A percentile compares a stretch with the other conserved stretches of the same genome.
Evolutionary conservation across 2,113 vertebrate genomes (phyloP).

Genomic region (Sinocyclocheilus anshuiensis): DNA sequence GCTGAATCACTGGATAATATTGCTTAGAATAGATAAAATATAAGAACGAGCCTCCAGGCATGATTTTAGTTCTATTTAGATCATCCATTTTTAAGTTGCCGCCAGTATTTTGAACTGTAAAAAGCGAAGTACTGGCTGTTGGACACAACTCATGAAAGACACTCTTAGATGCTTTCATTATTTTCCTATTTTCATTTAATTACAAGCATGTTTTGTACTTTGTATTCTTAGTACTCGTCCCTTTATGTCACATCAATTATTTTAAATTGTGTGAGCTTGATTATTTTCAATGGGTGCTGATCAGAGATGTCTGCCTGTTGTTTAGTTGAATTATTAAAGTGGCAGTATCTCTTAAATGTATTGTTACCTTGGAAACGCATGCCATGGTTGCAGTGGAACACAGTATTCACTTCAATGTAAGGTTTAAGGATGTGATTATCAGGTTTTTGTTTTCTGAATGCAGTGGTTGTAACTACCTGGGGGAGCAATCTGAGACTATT

Average conservation of each 20-base stretch:
- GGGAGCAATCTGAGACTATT: not conserved
- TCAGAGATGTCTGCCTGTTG: constrained; percentile 1
- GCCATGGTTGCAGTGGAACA: too few relatives aligned
- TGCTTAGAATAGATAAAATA: too few relatives aligned
- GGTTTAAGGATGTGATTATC: not conserved
- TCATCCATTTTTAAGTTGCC: too few relatives aligned
- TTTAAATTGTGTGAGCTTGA: constrained; percentile 20
- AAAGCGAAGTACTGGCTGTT: not conserved
- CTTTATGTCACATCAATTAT: not conserved
- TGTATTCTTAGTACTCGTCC: not conserved
- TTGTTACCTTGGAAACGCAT: not conserved
- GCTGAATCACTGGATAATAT: too few relatives aligned
- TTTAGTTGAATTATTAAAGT: constrained; percentile 25
- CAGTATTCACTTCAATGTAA: not conserved
- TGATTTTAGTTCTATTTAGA: too few relatives aligned
- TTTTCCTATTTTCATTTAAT: not conserved
- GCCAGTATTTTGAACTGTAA: too few relatives aligned
- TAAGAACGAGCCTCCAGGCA: too few relatives aligned
- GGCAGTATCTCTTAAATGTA: not conserved
- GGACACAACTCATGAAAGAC: not conserved
- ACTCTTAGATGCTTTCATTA: not conserved
- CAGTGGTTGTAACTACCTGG: not conserved
- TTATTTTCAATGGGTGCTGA: constrained; percentile 30
- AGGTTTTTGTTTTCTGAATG: constrained; percentile 13
- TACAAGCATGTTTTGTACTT: not conserved